Evolutionary conservation across 2,113 vertebrate genomes (phyloP).

Genomic region (Oncorhynchus mykiss): DNA sequence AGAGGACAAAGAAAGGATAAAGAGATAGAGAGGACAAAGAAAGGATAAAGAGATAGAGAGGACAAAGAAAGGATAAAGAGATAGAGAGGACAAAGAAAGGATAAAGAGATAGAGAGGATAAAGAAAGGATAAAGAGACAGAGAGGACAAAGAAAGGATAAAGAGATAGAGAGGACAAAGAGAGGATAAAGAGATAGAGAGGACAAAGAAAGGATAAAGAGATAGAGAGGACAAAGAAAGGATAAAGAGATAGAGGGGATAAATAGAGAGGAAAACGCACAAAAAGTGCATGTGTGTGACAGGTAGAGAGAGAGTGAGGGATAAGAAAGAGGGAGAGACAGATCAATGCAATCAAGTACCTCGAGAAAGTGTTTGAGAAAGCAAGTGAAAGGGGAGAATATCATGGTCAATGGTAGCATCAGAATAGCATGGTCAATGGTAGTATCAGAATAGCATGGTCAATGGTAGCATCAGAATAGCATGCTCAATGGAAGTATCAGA

Average conservation of each 20-base stretch:
- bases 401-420: not conserved
- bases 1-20: not conserved
- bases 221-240: too few species aligned
- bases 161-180: not conserved
- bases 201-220: too few species aligned
- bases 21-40: not conserved
- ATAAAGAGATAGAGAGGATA: too few species aligned
- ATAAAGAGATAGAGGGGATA: not conserved
- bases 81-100: too few species aligned
- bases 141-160: too few species aligned
- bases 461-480: too few species aligned
- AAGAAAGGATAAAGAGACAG: too few species aligned
- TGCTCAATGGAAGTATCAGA: not conserved
- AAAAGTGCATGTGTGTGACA: not conserved
- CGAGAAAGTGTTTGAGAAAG: conserved; percentile 22
- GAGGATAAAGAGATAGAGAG: not conserved
- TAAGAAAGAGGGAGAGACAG: conserved; percentile 2
- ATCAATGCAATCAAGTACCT: not conserved
- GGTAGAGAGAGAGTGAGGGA: not conserved
- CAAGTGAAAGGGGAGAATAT: conserved; percentile 3
- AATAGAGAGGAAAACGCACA: not conserved
- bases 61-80: not conserved
- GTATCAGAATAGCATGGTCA: too few species aligned
- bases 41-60: not conserved
- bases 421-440: too few species aligned